A percentile compares a stretch with the other conserved stretches of the same genome.
These are phyloP conservation scores for Philereme vetulata DNA, from an alignment of 2,888 invertebrate species.

Conservation along the genomic window DNA sequence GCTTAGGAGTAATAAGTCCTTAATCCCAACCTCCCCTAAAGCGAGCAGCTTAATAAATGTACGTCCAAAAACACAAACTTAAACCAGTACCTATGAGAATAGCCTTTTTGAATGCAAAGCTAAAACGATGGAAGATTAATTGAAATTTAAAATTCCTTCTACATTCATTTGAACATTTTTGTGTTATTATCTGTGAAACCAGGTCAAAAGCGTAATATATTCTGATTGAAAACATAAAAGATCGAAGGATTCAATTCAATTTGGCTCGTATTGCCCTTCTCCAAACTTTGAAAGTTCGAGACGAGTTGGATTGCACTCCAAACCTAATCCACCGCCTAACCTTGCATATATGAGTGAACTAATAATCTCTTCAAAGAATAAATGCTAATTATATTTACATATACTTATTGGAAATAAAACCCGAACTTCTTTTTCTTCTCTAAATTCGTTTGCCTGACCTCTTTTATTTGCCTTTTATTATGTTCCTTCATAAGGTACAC, in stretches of 20 bases:
- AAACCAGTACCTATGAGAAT: not conserved
- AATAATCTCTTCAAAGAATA: no score
- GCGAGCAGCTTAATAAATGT: no score
- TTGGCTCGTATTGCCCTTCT: conserved; percentile 31
- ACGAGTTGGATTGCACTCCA: conserved; percentile 31
- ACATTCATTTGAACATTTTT: conserved; percentile 19
- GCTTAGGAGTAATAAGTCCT: no score
- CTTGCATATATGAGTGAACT: conserved; percentile 24
- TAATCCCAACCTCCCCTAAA: no score
- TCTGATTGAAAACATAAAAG: conserved; percentile 41
- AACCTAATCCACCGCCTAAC: conserved; percentile 24
- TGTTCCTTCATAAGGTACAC: no score
- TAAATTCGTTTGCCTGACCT: no score
- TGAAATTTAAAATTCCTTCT: conserved; percentile 18
- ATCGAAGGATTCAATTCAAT: conserved; percentile 35
- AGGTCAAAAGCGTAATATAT: conserved; percentile 34
- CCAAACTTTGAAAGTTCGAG: conserved; percentile 31
- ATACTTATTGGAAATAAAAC: no score
- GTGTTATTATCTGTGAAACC: conserved; percentile 26
- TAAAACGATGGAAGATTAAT: not conserved
- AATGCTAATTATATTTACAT: no score
- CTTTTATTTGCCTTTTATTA: no score
- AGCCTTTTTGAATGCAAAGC: not conserved
- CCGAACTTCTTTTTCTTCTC: no score
- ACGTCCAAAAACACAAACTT: no score